Base-by-base conservation (phyloP, 2,888 invertebrate species). In the Zaprionus lineosus region DNA sequence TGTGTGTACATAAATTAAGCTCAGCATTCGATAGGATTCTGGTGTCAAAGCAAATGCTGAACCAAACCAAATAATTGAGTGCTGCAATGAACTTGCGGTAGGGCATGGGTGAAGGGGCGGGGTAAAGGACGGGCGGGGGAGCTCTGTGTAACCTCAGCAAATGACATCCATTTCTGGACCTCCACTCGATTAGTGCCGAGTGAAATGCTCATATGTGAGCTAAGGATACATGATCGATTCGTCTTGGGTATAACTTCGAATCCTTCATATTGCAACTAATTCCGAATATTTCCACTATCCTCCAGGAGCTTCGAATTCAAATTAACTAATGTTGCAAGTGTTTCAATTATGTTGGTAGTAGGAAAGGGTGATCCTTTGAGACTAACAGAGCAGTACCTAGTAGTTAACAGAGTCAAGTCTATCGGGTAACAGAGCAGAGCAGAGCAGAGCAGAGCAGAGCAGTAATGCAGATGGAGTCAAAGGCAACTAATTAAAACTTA, bases 1-100 rank as follows among this genome's bases (percentile, higher is more conserved):
- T 58, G 40, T 75, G 64, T 74, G 70, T 73, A 74, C 82, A 82
- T 77, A 82, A 77, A 77, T 77, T 78, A 77, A 63, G 53, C 57
- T 64, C 33, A 14, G 15, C 37, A 43, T 16, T 24, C 21, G 58
- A 18, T 18, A 16, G 21, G 24, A 31, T 39, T 19, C 37, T 26
- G 37, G 50, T 37, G 31, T 50, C 50, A 53, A 60, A 60, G 66
- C 60, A 66, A 55, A 46, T 36, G 31, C 44, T 46, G 46, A 52
- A 60, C 60, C 60, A 66, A 55, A 47, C 57, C 63, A 67, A 53
- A 53, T 68, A 63, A 69, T 69, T 64, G 64, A 59, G 51, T 50
- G 36, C 36, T 19, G 24, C 33, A 3, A 7, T 31, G 37, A 18
- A 21, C 14, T 9, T 31, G 40, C 19, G 60, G 24, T 9, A 29